These are phyloP conservation scores for Homarus gammarus DNA, from an alignment of 2,888 invertebrate species.

Conservation along the genomic window DNA sequence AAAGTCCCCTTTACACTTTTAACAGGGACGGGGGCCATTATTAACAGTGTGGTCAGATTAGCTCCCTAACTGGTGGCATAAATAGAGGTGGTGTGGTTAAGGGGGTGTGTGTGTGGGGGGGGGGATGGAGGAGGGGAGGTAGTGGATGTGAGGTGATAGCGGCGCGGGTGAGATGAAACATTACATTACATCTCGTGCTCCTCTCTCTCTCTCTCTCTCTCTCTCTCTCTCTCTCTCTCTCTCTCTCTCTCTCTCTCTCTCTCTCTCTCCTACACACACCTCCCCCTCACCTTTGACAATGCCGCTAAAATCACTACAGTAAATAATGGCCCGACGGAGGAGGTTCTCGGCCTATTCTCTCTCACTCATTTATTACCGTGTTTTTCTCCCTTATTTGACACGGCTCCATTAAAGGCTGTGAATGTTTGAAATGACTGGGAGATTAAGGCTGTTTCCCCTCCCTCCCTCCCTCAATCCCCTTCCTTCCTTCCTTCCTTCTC, in stretches of 20 bases:
- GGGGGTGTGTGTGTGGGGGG: not conserved
- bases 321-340: slow-evolving; percentile 38
- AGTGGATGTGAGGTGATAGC: not conserved
- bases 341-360: slow-evolving; percentile 52
- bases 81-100: slow-evolving; percentile 28
- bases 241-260: too few species aligned
- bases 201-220: too few species aligned
- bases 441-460: slow-evolving; percentile 37
- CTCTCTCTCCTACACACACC: slow-evolving; percentile 2
- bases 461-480: slow-evolving; percentile 1
- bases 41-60: slow-evolving; percentile 53
- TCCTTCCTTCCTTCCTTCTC: slow-evolving; percentile 17
- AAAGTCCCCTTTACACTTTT: slow-evolving; percentile 53
- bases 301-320: slow-evolving; percentile 57
- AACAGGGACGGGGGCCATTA: slow-evolving; percentile 29
- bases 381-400: slow-evolving; percentile 62
- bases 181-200: not conserved
- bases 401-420: slow-evolving; percentile 65
- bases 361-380: slow-evolving; percentile 49
- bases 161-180: not conserved
- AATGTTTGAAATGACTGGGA: slow-evolving; percentile 61
- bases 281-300: slow-evolving; percentile 35
- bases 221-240: too few species aligned
- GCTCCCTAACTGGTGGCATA: slow-evolving; percentile 39
- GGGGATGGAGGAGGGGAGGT: not conserved